Evolutionary conservation across 2,797 vertebrate genomes (phyloP).

Genomic region (Spinibarbus caldwelli): DNA sequence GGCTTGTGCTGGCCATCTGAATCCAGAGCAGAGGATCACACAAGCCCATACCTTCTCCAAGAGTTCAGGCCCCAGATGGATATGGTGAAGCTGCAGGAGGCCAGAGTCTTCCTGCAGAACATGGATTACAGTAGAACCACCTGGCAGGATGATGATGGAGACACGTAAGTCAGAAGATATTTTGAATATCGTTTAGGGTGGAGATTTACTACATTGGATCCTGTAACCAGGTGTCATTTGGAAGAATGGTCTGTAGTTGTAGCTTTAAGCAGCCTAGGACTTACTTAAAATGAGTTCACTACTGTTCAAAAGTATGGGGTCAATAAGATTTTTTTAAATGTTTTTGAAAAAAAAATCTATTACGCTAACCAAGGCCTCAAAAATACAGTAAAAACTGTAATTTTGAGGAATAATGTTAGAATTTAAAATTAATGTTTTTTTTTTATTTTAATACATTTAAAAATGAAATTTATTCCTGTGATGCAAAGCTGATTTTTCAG

Average conservation of each 20-base stretch:
- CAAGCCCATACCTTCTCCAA: slow-evolving; percentile 45
- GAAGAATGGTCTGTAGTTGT: neutral
- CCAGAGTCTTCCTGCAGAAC: slow-evolving; percentile 75
- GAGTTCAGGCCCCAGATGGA: slow-evolving; percentile 67
- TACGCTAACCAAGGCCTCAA: too few relatives aligned
- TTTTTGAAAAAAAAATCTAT: neutral
- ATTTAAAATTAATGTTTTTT: too few relatives aligned
- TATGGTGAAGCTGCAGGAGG: slow-evolving; percentile 77
- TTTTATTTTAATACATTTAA: neutral
- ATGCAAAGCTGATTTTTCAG: neutral
- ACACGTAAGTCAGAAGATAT: slow-evolving; percentile 79
- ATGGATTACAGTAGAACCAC: slow-evolving; percentile 81
- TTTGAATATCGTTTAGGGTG: neutral
- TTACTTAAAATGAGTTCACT: neutral
- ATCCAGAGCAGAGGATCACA: slow-evolving; percentile 56
- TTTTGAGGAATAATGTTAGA: neutral
- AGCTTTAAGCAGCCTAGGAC: neutral
- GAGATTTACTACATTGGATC: neutral
- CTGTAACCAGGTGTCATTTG: neutral
- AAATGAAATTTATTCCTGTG: neutral
- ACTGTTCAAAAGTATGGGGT: neutral
- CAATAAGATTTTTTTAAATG: neutral
- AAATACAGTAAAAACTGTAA: neutral
- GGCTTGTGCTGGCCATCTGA: slow-evolving; percentile 54
- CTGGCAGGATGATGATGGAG: slow-evolving; percentile 88